Evolutionary conservation across 2,888 invertebrate genomes (phyloP).

Genomic region (Spilosoma lubricipeda): DNA sequence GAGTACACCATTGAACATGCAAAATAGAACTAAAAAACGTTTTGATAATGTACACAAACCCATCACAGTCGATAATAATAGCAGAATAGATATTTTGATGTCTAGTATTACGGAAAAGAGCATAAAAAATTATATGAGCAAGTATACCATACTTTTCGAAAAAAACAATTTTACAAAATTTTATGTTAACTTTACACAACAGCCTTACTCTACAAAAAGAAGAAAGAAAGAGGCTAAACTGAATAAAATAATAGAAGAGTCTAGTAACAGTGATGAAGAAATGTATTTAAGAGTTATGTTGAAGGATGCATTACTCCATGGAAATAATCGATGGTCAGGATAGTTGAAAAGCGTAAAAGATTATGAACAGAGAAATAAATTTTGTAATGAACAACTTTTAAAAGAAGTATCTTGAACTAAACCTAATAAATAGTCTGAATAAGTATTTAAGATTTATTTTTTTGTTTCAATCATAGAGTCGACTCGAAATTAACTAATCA

Average conservation of each 20-base stretch:
- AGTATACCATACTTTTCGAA: not conserved
- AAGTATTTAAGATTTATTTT: not conserved
- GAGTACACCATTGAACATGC: not conserved
- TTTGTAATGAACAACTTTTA: not conserved
- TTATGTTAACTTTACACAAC: not conserved
- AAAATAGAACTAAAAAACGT: not conserved
- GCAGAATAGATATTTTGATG: not conserved
- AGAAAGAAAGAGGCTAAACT: not conserved
- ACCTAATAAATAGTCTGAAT: not conserved
- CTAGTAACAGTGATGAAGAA: slow-evolving; percentile 11
- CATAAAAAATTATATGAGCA: not conserved
- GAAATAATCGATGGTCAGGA: not conserved
- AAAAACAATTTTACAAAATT: not conserved
- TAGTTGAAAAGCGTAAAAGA: not conserved
- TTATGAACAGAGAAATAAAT: not conserved
- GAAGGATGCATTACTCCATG: slow-evolving; percentile 9
- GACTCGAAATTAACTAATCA: not conserved
- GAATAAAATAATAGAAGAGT: not conserved
- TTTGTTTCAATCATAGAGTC: not conserved
- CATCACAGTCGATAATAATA: not conserved
- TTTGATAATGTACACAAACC: not conserved
- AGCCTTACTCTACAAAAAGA: not conserved
- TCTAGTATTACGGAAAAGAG: not conserved
- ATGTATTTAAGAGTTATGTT: slow-evolving; percentile 3
- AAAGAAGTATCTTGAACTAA: not conserved